Evolutionary conservation across 2,888 invertebrate genomes (phyloP).

Genomic region (Steinernema carpocapsae): DNA sequence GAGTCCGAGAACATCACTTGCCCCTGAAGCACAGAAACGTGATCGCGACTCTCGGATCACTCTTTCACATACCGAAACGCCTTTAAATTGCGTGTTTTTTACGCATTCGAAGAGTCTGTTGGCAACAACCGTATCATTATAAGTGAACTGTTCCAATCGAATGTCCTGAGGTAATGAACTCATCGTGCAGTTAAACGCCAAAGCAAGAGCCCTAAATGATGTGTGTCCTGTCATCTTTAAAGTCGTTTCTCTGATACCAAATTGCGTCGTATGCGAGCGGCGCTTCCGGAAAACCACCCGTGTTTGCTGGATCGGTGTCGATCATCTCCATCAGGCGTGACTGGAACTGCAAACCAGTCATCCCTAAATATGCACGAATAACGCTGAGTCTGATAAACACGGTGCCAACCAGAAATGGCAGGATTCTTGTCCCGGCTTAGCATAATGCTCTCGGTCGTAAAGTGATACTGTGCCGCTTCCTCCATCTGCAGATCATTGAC

Average conservation of each 20-base stretch:
- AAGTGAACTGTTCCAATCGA: slow-evolving; percentile 91
- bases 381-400: not conserved
- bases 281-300: slow-evolving; percentile 82
- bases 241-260: slow-evolving; percentile 74
- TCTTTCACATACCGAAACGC: slow-evolving; percentile 81
- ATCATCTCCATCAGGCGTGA: slow-evolving; percentile 82
- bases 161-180: slow-evolving; percentile 81
- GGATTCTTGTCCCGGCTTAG: slow-evolving; percentile 90
- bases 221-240: not conserved
- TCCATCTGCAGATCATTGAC: slow-evolving; percentile 85
- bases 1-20: slow-evolving; percentile 92
- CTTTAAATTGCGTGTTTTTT: slow-evolving; percentile 95
- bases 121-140: slow-evolving; percentile 90
- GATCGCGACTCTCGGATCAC: not conserved
- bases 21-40: slow-evolving; percentile 78
- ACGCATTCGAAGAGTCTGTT: slow-evolving; percentile 95
- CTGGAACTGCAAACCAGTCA: slow-evolving; percentile 77
- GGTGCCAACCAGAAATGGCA: slow-evolving; percentile 78
- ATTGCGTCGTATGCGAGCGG: slow-evolving; percentile 98
- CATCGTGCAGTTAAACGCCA: slow-evolving; percentile 97
- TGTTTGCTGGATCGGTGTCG: slow-evolving; percentile 82
- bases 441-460: slow-evolving; percentile 98
- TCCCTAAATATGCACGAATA: slow-evolving; percentile 41
- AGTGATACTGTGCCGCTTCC: slow-evolving; percentile 91
- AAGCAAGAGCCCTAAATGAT: slow-evolving; percentile 79